These are phyloP conservation scores for Drosophila sp. DNA, from an alignment of 1,140 invertebrate genomes.

Conservation along the genomic window DNA sequence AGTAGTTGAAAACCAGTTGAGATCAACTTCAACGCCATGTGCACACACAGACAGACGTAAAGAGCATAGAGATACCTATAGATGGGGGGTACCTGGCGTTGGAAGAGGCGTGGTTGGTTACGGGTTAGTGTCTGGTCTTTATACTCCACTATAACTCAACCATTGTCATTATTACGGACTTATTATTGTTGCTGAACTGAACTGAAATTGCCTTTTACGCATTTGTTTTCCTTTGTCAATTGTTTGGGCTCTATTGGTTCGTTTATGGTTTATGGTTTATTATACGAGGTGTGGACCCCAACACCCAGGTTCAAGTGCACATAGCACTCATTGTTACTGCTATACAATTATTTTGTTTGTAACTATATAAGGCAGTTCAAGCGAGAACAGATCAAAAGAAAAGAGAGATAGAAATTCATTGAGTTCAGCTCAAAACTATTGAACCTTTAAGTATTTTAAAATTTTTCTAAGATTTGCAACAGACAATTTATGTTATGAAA, in stretches of 20 bases:
- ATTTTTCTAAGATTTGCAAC: not conserved
- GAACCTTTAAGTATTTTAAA: not conserved
- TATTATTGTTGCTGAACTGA: slow-evolving; percentile 59
- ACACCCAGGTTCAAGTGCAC: slow-evolving; percentile 74
- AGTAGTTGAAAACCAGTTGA: slow-evolving; percentile 82
- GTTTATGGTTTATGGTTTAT: slow-evolving; percentile 26
- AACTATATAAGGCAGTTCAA: slow-evolving; percentile 30
- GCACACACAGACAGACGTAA: slow-evolving; percentile 27
- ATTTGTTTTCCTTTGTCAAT: slow-evolving; percentile 81
- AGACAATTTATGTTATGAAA: not conserved
- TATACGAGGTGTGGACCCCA: slow-evolving; percentile 63
- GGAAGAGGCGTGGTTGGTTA: slow-evolving; percentile 11
- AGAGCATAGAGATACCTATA: not conserved
- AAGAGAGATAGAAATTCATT: slow-evolving; percentile 18
- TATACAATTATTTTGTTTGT: slow-evolving; percentile 24
- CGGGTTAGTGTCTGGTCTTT: slow-evolving; percentile 25
- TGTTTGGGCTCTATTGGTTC: slow-evolving; percentile 29
- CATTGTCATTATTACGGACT: slow-evolving; percentile 59
- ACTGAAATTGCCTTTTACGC: slow-evolving; percentile 71
- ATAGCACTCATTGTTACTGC: slow-evolving; percentile 47
- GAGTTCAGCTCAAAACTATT: not conserved
- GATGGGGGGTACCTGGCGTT: not conserved
- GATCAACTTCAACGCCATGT: slow-evolving; percentile 77
- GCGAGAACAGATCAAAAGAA: slow-evolving; percentile 25
- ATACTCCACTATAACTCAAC: slow-evolving; percentile 66